A percentile compares a stretch with the other conserved stretches of the same genome.
These are phyloP conservation scores for Pristionchus pacificus DNA, from an alignment of 1,140 invertebrate genomes.

Conservation along the genomic window DNA sequence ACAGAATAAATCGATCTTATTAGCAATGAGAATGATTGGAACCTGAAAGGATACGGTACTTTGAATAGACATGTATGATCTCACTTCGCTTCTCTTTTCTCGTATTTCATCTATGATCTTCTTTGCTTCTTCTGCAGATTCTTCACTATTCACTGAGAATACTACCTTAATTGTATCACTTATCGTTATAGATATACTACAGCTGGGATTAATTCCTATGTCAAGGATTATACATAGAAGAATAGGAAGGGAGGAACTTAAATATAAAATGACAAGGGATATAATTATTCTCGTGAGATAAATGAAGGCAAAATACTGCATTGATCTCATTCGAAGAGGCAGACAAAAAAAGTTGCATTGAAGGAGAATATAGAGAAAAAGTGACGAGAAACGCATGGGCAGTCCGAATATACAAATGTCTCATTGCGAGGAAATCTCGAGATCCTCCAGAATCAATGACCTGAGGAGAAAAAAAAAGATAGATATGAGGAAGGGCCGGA, in stretches of 20 bases:
- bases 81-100: not conserved
- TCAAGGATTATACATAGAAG: too few species aligned
- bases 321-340: not conserved
- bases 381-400: slow-evolving; percentile 43
- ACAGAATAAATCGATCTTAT: not conserved
- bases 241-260: too few species aligned
- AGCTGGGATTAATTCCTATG: too few species aligned
- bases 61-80: not conserved
- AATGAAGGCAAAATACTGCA: too few species aligned
- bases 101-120: not conserved
- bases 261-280: too few species aligned
- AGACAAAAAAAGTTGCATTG: not conserved
- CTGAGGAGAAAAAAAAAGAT: slow-evolving; percentile 22
- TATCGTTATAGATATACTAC: too few species aligned
- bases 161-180: not conserved
- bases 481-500: not conserved
- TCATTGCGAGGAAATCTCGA: slow-evolving; percentile 52
- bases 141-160: not conserved
- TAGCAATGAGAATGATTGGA: not conserved
- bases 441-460: slow-evolving; percentile 51
- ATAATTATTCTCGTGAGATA: too few species aligned
- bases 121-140: not conserved
- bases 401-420: slow-evolving; percentile 46
- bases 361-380: slow-evolving; percentile 5
- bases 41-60: not conserved